Evolutionary conservation across 1,140 invertebrate genomes (phyloP).

Genomic region (Teleogryllus occipitalis): DNA sequence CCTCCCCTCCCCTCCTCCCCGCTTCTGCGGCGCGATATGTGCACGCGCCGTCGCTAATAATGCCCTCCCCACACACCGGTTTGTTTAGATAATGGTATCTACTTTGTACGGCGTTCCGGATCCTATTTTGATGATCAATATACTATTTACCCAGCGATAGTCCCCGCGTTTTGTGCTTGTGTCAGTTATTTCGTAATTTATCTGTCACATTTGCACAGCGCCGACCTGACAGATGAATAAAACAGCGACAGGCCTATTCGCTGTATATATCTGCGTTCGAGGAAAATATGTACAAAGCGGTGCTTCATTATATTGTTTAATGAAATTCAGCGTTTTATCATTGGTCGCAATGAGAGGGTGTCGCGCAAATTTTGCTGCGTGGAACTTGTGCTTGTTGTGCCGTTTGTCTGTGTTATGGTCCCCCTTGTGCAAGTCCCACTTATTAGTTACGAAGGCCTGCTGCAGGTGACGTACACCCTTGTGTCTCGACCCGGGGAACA

Average conservation of each 20-base stretch:
- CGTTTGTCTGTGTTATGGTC: too few relatives aligned
- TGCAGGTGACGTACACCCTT: too few relatives aligned
- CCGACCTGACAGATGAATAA: not conserved
- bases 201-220: not conserved
- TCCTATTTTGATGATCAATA: not conserved
- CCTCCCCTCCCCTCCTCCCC: not conserved
- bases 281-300: not conserved
- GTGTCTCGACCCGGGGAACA: too few relatives aligned
- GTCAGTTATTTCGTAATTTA: not conserved
- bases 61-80: not conserved
- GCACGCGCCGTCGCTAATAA: not conserved
- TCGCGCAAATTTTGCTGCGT: too few relatives aligned
- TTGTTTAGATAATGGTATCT: not conserved
- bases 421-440: too few relatives aligned
- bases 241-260: not conserved
- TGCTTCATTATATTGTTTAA: not conserved
- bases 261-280: not conserved
- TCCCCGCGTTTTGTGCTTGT: not conserved
- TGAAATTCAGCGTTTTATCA: too few relatives aligned
- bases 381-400: too few relatives aligned
- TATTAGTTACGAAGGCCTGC: too few relatives aligned
- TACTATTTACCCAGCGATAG: not conserved
- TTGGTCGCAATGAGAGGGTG: too few relatives aligned
- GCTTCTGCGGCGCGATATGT: not conserved
- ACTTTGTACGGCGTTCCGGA: not conserved